Conservation (phyloP, 2,888 invertebrate genomes). For the Drosophila engyochracea region DNA sequence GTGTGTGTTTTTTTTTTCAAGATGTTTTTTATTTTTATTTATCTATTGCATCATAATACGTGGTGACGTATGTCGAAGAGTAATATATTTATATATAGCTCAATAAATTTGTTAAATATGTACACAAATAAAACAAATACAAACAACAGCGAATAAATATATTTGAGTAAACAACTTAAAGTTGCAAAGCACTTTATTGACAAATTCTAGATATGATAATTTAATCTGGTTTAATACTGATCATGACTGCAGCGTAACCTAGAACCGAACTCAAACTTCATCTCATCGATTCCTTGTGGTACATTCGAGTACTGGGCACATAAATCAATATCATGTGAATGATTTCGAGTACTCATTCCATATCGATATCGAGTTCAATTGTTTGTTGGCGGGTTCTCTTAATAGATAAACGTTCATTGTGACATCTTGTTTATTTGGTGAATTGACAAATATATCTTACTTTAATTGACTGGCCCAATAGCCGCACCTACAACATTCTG, state of each 20-base stretch:
- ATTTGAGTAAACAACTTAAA: not conserved
- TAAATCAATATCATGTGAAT: constrained; percentile 51
- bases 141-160: not conserved
- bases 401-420: constrained; percentile 25
- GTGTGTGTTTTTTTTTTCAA: constrained; percentile 15
- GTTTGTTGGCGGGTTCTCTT: constrained; percentile 23
- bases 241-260: constrained; percentile 4
- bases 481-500: constrained; percentile 6
- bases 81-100: not conserved
- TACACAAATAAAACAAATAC: not conserved
- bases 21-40: constrained; percentile 15
- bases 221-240: not conserved
- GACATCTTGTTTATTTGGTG: constrained; percentile 26
- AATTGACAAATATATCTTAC: constrained; percentile 36
- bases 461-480: constrained; percentile 22
- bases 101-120: not conserved
- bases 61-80: not conserved
- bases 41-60: not conserved
- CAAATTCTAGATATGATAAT: not conserved
- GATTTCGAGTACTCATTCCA: constrained; percentile 39
- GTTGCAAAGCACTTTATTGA: not conserved
- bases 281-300: constrained; percentile 16
- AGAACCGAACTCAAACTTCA: not conserved
- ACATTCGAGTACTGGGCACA: not conserved
- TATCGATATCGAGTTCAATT: constrained; percentile 46